Evolutionary conservation across 2,113 vertebrate species (phyloP).

Genomic region (Nesoenas mayeri): DNA sequence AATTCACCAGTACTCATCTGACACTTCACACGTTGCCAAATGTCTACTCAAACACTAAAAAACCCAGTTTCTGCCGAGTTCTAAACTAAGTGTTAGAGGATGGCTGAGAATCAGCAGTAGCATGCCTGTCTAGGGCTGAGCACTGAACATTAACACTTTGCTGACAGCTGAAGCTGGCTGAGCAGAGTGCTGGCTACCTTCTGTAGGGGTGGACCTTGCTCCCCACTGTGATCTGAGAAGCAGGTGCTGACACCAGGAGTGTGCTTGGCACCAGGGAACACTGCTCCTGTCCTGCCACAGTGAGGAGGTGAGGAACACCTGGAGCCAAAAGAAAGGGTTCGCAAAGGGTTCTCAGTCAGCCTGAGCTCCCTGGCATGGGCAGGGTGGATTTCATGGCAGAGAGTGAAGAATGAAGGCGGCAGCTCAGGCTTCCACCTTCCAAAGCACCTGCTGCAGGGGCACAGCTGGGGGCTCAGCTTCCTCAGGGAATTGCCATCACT

Average conservation of each 20-base stretch:
- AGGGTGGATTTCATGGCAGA: neutral
- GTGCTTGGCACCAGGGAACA: neutral
- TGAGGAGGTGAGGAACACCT: neutral
- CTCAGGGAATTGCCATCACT: neutral
- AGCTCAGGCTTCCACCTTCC: neutral
- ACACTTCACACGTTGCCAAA: constrained; percentile 56
- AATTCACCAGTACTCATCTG: constrained; percentile 27
- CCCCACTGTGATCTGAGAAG: neutral
- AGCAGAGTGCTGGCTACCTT: neutral
- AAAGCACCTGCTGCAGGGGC: neutral
- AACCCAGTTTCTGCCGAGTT: neutral
- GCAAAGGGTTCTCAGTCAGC: neutral
- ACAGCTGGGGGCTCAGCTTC: neutral
- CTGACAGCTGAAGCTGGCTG: neutral
- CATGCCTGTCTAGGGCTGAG: neutral
- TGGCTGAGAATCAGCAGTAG: neutral
- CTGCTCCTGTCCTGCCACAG: neutral
- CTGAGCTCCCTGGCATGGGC: neutral
- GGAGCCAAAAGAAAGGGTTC: neutral
- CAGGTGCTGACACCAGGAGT: neutral
- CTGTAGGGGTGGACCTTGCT: neutral
- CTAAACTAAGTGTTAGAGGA: neutral
- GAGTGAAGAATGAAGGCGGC: neutral
- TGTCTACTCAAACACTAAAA: constrained; percentile 31
- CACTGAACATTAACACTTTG: neutral